Base-by-base conservation (phyloP, 1,140 invertebrate species). In the Sycophaga agraensis region DNA sequence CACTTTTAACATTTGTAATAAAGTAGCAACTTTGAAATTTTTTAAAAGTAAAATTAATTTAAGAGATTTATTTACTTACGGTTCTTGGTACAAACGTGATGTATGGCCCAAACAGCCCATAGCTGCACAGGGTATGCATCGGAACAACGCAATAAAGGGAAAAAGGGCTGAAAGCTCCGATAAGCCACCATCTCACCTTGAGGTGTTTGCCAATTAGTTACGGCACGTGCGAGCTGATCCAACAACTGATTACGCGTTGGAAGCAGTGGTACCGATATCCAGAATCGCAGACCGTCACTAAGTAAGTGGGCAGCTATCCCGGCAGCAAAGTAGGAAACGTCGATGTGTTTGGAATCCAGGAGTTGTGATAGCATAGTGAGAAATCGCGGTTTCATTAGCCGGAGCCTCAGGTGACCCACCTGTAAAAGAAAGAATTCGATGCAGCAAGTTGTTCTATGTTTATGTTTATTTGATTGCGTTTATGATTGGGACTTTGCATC, bases 41-140 rank as follows among this genome's bases (percentile, higher is more conserved):
- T n/a, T 6, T 31, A 31, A 6, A 31, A 31, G 5, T 31, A 31
- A 11, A 31, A 31, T 31, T 6, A 31, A 31, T 6, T 31, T 31
- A 31, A 31, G 11, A 31, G 11, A 31, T 31, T 11, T 31, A 11
- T 31, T 19, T 24, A 49, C 83, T 83, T 78, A 89, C 88, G 84
- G 78, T 91, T 91, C 76, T 90, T 91, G 8, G 87, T 87, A 71
- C 89, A 91, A 35, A 93, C 91, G 75, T 93, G 91, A 72, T 91
- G 88, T 66, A 92, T 89, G 0, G 91, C 91, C 91, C 91, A 93
- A 8, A 91, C 85, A 28, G 90, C 90, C 91, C 91, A 93, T 17
- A 92, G 73, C 70, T 91, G 90, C 37, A 91, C 89, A 45, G 88
- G 84, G 70, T 85, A 83, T 57, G 85, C 83, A 55, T 86, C 83